Percentiles rank a stretch among this genome's conserved stretches.
Evolutionary conservation across 2,113 vertebrate genomes (phyloP).

Genomic region (rat (Rattus norvegicus)): GRCr8 NC_086022.1:47069501-47070000

Average conservation of each 20-base stretch:
- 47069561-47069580: conserved; percentile 20
- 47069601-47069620: conserved; percentile 41
- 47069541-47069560: conserved; percentile 13
- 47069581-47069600: conserved; percentile 1
- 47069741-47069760: neutral
- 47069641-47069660: neutral
- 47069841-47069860: neutral
- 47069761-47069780: neutral
- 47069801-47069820: neutral
- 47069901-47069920: neutral
- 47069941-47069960: neutral
- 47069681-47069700: neutral
- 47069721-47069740: neutral
- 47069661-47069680: neutral
- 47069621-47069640: conserved; percentile 2
- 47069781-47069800: neutral
- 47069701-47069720: neutral
- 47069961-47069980: neutral
- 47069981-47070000: neutral
- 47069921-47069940: too few species aligned
- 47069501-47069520: neutral
- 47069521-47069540: neutral
- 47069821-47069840: neutral
- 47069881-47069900: neutral
- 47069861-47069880: neutral